A percentile compares a stretch with the other conserved stretches of the same genome.
Evolutionary conservation across 1,140 invertebrate genomes (phyloP).

Genomic region (Zaprionus lachaisei): DNA sequence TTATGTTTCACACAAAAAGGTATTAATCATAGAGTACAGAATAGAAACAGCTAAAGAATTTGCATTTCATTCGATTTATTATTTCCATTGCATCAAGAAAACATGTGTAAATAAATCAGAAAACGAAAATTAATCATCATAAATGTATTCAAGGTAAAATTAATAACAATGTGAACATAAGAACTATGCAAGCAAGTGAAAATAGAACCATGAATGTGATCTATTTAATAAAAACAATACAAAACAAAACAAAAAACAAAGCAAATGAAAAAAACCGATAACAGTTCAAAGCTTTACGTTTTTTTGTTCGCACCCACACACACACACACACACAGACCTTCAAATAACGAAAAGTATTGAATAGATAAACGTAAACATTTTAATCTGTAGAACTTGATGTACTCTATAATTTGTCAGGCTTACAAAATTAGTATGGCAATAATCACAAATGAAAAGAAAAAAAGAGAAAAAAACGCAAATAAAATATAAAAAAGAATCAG

Average conservation of each 20-base stretch:
- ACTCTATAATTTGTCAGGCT: constrained; percentile 42
- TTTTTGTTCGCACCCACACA: not conserved
- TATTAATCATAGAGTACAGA: not conserved
- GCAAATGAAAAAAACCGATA: constrained; percentile 14
- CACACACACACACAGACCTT: not conserved
- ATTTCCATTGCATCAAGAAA: constrained; percentile 5
- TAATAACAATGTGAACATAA: constrained; percentile 75
- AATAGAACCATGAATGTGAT: constrained; percentile 84
- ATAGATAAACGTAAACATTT: constrained; percentile 59
- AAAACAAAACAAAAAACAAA: constrained; percentile 29
- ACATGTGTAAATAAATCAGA: constrained; percentile 71
- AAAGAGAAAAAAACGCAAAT: constrained; percentile 23
- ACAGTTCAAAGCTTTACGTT: constrained; percentile 33
- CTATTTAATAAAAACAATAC: constrained; percentile 75
- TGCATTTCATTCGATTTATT: constrained; percentile 19
- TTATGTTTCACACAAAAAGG: constrained; percentile 3
- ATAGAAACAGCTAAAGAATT: not conserved
- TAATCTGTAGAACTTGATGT: constrained; percentile 64
- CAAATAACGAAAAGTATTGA: constrained; percentile 25
- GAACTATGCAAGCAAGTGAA: constrained; percentile 65
- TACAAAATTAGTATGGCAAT: constrained; percentile 29
- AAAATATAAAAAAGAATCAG: constrained; percentile 8
- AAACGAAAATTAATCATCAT: constrained; percentile 46
- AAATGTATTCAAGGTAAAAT: constrained; percentile 57
- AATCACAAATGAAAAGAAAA: constrained; percentile 23